Base-by-base conservation (phyloP, 2,113 vertebrate species). In the Gobiocypris rarus region DNA sequence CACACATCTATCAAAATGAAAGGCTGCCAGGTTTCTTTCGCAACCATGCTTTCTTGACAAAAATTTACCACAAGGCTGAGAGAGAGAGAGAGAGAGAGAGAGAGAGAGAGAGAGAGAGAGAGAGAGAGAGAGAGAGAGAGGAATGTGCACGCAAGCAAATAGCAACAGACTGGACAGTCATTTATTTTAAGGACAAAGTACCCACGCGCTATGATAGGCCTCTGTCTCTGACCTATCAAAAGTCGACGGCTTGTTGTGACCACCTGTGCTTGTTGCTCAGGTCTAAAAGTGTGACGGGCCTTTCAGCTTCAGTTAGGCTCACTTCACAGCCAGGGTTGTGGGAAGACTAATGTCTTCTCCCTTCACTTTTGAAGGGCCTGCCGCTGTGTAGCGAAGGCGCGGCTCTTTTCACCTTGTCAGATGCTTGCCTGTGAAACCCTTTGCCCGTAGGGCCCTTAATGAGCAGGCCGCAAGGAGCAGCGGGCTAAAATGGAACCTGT, bases 11-110 rank as follows among this genome's bases (percentile, higher is more conserved):
- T 89, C 89, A 88, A 63, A 84, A 88, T 85, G 71, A 89, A 87
- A 91, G 45, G 52, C 82, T 86, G 89, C 28, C 87, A 86, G 61
- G 59, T 89, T 91, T 88, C 59, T 91, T 92, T 88, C 90, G 80
- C 85, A 87, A 91, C 82, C 63, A 22, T 84, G 80, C 83, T 90
- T 83, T 79, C 84, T 90, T 89, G 80, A 84, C 86, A 90, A 90
- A 91, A 82, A 91, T 88, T 89, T 84, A 75, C 88, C 89, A 34
- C 84, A 87, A 75, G 28, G 28, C 59, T 70, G 28, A 58, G n/a
- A 50, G 43, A 82, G 61, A 81, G 59, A 81, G 65, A 52, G 9
- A 28, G 13, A 50, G 13, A 50, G 48, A 48, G 3, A 48, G 45
- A 48, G 45, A 48, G 45, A 48, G 11, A 48, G 45, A 48, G 11